These are phyloP conservation scores for Strix aluco DNA, from an alignment of 2,113 vertebrate genomes.

Conservation along the genomic window DNA sequence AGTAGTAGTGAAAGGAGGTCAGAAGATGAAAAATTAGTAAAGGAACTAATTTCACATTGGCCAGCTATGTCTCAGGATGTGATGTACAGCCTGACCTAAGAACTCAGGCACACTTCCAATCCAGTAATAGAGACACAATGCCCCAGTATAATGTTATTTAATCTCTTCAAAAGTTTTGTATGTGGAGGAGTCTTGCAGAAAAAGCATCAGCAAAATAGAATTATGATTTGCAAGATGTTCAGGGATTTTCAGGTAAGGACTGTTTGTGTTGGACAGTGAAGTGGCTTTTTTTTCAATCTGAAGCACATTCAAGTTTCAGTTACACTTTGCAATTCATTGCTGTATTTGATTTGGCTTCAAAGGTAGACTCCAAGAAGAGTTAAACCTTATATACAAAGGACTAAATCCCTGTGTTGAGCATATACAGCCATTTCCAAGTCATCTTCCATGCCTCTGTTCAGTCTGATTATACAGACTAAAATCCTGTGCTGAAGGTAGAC, in stretches of 20 bases:
- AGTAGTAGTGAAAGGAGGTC: background rate
- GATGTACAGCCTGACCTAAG: background rate
- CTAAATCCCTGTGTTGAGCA: background rate
- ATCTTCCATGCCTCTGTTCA: background rate
- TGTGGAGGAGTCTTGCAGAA: background rate
- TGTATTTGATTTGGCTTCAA: background rate
- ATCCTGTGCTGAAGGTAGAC: background rate
- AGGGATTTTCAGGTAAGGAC: background rate
- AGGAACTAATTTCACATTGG: background rate
- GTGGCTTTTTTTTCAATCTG: background rate
- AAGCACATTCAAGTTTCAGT: background rate
- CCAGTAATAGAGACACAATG: background rate
- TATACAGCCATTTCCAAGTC: background rate
- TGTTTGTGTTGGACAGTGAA: background rate
- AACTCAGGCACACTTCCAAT: background rate
- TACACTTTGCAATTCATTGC: background rate
- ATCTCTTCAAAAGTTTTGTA: background rate
- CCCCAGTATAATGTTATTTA: background rate
- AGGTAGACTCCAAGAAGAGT: background rate
- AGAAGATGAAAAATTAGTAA: background rate
- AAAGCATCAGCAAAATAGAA: background rate
- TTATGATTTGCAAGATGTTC: background rate
- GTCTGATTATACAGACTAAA: background rate
- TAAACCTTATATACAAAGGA: background rate
- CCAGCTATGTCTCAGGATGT: background rate